Conservation (phyloP, 1,140 invertebrate genomes). For the Gryon sp. region DNA sequence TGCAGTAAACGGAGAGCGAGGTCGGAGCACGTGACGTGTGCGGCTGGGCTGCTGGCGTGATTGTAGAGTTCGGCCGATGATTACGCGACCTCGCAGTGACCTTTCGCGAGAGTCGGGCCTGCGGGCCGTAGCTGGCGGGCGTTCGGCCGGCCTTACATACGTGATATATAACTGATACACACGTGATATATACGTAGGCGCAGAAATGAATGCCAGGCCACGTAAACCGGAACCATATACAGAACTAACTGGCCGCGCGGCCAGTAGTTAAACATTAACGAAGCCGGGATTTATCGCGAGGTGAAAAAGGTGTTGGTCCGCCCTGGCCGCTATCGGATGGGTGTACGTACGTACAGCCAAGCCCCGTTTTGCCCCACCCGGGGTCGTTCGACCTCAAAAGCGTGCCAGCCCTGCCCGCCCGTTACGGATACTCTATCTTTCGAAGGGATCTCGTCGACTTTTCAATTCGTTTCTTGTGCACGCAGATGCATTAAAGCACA, state of each 20-base stretch:
- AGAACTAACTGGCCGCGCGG: no score
- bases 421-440: conserved; percentile 73
- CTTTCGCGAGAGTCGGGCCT: conserved; percentile 71
- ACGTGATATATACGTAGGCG: conserved; percentile 50
- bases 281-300: conserved; percentile 64
- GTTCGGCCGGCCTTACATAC: conserved; percentile 26
- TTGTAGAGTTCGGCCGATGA: conserved; percentile 76
- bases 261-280: conserved; percentile 67
- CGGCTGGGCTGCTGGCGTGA: conserved; percentile 76
- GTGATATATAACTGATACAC: conserved; percentile 58
- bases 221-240: conserved; percentile 65
- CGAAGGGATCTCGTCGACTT: conserved; percentile 70
- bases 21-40: conserved; percentile 73
- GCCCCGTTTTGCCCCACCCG: conserved; percentile 47
- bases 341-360: conserved; percentile 30
- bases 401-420: conserved; percentile 59
- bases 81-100: conserved; percentile 74
- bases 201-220: conserved; percentile 29
- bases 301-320: conserved; percentile 65
- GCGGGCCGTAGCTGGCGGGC: conserved; percentile 64
- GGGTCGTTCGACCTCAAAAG: conserved; percentile 43
- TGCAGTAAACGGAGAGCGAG: conserved; percentile 11
- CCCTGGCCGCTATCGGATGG: conserved; percentile 51
- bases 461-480: conserved; percentile 60
- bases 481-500: conserved; percentile 26